Evolutionary conservation across 92 coral and sea anemone species (phyloP).

Genomic region (Epizoanthus fatuus): DNA sequence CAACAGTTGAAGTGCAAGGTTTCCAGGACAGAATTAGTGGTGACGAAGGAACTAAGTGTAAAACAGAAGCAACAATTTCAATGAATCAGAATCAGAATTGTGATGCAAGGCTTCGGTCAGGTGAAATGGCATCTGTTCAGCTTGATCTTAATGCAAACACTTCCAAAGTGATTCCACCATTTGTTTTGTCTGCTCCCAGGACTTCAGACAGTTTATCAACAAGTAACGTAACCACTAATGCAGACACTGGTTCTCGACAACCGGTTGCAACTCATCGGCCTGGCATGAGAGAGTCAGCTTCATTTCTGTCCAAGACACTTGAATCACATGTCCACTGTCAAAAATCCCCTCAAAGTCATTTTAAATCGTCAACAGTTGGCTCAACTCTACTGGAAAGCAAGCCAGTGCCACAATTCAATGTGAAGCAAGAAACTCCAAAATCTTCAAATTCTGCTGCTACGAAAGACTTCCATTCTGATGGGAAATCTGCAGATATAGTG

Average conservation of each 20-base stretch:
- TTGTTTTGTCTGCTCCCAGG: slow-evolving; percentile 82
- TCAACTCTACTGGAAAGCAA: slow-evolving; percentile 83
- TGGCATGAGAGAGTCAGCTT: slow-evolving; percentile 69
- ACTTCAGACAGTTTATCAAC: slow-evolving; percentile 83
- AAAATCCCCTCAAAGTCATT: slow-evolving; percentile 42
- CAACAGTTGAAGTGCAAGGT: slow-evolving; percentile 73
- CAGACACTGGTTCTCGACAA: slow-evolving; percentile 86
- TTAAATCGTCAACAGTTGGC: slow-evolving; percentile 84
- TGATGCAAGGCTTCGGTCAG: slow-evolving; percentile 51
- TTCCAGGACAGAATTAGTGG: slow-evolving; percentile 35
- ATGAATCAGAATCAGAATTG: slow-evolving; percentile 43
- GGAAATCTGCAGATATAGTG: background rate
- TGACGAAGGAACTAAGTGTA: slow-evolving; percentile 22
- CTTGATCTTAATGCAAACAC: slow-evolving; percentile 35
- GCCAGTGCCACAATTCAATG: slow-evolving; percentile 9
- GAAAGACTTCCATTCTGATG: slow-evolving; percentile 1
- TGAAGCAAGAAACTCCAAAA: background rate
- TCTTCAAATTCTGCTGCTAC: background rate
- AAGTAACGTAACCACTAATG: slow-evolving; percentile 77
- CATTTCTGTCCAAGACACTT: slow-evolving; percentile 63
- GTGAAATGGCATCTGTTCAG: slow-evolving; percentile 54
- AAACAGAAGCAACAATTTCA: slow-evolving; percentile 58
- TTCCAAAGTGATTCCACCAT: slow-evolving; percentile 73
- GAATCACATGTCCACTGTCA: slow-evolving; percentile 76
- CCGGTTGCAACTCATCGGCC: slow-evolving; percentile 81